Evolutionary conservation across 2,797 vertebrate species (phyloP), one percentile per base, ranked within the genome.

Genomic region (Artibeus lituratus): DNA sequence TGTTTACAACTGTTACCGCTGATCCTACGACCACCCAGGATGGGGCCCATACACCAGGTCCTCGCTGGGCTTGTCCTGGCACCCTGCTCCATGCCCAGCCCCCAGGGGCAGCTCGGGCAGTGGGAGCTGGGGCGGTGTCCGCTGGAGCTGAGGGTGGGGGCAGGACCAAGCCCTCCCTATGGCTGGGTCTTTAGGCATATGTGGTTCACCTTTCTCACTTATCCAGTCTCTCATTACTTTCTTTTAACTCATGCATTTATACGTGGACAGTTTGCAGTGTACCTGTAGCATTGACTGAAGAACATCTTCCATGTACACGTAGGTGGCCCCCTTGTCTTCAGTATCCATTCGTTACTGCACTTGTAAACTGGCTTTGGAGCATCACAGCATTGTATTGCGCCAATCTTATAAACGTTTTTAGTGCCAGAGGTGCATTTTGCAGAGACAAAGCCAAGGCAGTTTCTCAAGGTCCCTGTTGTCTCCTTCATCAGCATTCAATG

Each of bases 391-490:
- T 98, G 98, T 97, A 97, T 98, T 98, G 97, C 97, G 98, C 96
- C 97, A 95, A 69, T 97, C 95, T 98, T 98, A 98, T 98, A 98
- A 98, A 98, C 98, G 98, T 98, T 98, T 97, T 98, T 98, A 98
- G 98, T 98, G 98, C 98, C 98, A 98, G 98, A 98, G 97, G 83
- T 98, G 97, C 98, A 86, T 88, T 98, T 96, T 97, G 98, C 98
- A 97, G 97, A 98, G 97, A 97, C 98, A 98, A 98, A 98, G 98
- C 98, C 98, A 98, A 98, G 98, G 97, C 98, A 97, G 98, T 98
- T 97, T 98, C 97, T 97, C 98, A 98, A 98, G 98, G 90, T 94
- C 95, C 97, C 97, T 97, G 97, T 94, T 98, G 91, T 98, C 94
- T 97, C 96, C 97, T 98, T 97, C 97, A 98, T 97, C 97, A 94